Percentiles rank a stretch among this genome's conserved stretches.
Conservation (phyloP, 2,113 vertebrate genomes). For the Sialia sialis region DNA sequence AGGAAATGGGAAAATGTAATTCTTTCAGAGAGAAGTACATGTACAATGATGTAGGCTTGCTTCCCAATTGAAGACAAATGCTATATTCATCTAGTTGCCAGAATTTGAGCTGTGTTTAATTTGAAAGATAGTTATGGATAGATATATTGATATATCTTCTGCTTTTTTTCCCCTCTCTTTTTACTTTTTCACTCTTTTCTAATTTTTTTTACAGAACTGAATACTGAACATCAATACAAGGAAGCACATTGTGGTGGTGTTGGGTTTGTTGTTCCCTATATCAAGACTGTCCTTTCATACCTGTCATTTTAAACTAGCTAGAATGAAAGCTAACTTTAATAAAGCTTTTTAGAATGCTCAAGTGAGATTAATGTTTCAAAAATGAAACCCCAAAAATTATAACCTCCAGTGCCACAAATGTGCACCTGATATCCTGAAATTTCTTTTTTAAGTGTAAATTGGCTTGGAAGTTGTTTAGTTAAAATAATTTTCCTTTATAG, state of each 20-base stretch:
- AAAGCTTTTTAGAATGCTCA: neutral
- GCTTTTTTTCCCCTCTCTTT: fast-evolving
- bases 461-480: neutral
- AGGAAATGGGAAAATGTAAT: neutral
- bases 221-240: neutral
- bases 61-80: neutral
- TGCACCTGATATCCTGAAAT: neutral
- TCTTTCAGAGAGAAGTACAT: neutral
- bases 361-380: neutral
- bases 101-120: neutral
- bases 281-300: neutral
- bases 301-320: neutral
- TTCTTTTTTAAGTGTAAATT: neutral
- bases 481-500: neutral
- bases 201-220: neutral
- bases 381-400: neutral
- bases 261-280: fast-evolving
- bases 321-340: neutral
- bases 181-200: fast-evolving
- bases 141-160: neutral
- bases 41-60: neutral
- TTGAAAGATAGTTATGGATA: neutral
- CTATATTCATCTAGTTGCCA: neutral
- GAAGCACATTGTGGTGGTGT: neutral
- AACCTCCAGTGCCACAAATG: neutral